Evolutionary conservation across 2,888 invertebrate genomes (phyloP).

Genomic region (Mimas tiliae): DNA sequence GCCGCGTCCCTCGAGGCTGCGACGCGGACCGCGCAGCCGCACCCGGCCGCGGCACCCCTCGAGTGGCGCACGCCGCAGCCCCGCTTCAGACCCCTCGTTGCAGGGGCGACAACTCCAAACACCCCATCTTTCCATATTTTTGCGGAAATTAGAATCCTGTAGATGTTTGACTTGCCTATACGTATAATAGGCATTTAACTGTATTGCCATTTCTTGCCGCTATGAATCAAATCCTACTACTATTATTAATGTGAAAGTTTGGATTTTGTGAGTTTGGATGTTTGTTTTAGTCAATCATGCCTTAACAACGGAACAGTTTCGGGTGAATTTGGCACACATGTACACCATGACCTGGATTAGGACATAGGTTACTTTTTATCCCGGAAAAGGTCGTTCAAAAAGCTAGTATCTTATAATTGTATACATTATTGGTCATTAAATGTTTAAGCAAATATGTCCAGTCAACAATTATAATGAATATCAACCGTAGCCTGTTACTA

Average conservation of each 20-base stretch:
- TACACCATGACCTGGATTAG: too few relatives aligned
- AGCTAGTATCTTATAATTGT: not conserved
- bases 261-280: too few relatives aligned
- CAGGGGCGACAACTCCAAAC: constrained; percentile 62
- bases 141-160: constrained; percentile 77
- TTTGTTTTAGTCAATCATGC: too few relatives aligned
- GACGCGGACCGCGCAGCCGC: constrained; percentile 63
- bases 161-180: constrained; percentile 37
- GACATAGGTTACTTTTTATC: too few relatives aligned
- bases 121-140: constrained; percentile 71
- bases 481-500: constrained; percentile 1
- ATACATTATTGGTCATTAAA: not conserved
- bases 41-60: constrained; percentile 41
- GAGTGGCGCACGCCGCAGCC: constrained; percentile 38
- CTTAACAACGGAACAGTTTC: too few relatives aligned
- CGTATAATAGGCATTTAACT: constrained; percentile 3
- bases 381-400: too few relatives aligned
- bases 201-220: not conserved
- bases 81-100: constrained; percentile 60
- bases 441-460: not conserved
- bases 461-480: not conserved
- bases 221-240: not conserved
- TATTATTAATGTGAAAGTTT: too few relatives aligned
- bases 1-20: constrained; percentile 60
- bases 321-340: too few relatives aligned